These are phyloP conservation scores for Urechis unicinctus DNA, from an alignment of 2,888 invertebrate genomes.

Conservation along the genomic window DNA sequence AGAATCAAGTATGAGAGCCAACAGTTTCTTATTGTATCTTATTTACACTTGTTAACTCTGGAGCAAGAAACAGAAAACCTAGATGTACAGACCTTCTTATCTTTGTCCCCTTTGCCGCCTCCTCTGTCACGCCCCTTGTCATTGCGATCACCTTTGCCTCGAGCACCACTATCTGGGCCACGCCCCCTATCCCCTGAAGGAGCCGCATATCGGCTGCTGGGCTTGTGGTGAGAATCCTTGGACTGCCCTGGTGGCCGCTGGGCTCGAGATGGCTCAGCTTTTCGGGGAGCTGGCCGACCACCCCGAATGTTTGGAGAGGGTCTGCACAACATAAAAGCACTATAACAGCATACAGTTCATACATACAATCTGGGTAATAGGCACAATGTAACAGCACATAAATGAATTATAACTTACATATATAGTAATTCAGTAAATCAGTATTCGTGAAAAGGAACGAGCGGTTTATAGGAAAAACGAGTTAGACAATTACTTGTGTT, in stretches of 20 bases:
- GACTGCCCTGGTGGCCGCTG: conserved; percentile 3
- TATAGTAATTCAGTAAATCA: no score
- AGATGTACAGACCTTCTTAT: not conserved
- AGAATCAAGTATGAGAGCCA: no score
- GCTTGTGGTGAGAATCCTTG: no score
- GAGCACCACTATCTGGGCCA: conserved; percentile 1
- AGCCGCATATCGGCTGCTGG: no score
- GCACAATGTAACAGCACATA: no score
- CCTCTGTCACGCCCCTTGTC: not conserved
- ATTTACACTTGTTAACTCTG: not conserved
- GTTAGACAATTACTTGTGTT: conserved; percentile 30
- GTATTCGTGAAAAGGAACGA: no score
- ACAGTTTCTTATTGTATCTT: not conserved
- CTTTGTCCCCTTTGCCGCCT: not conserved
- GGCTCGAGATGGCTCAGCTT: conserved; percentile 11
- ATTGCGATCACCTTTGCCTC: conserved; percentile 1
- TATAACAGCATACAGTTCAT: not conserved
- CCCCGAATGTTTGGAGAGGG: conserved; percentile 38
- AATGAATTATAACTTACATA: no score
- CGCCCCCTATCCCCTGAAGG: no score
- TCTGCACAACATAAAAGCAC: conserved; percentile 19
- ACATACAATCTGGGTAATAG: no score
- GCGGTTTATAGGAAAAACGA: no score
- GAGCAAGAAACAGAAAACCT: not conserved
- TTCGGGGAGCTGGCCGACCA: conserved; percentile 10